A percentile compares a stretch with the other conserved stretches of the same genome.
phyloP scores from a whole-genome alignment of 2,888 invertebrate genomes.

The Limnephilus lunatus region DNA sequence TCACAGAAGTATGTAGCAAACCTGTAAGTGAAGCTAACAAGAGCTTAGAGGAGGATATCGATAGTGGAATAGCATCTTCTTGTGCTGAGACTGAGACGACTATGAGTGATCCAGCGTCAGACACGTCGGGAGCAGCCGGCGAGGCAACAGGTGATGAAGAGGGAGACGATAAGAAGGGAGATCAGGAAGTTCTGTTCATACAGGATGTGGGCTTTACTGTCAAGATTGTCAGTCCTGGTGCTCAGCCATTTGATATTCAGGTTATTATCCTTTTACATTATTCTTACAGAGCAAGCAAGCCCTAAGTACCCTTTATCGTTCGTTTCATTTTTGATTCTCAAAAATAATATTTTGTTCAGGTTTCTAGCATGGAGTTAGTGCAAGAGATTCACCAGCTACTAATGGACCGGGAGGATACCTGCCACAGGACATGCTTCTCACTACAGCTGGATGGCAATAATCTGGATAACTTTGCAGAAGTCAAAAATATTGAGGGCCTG shows the following conservation, averaged over 20 bases:
- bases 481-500: conserved; percentile 96
- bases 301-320: background rate
- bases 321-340: background rate
- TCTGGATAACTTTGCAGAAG: conserved; percentile 97
- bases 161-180: conserved; percentile 79
- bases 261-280: conserved; percentile 72
- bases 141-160: conserved; percentile 76
- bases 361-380: conserved; percentile 98
- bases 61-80: conserved; percentile 53
- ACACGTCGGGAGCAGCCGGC: conserved; percentile 66
- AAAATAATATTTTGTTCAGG: conserved; percentile 73
- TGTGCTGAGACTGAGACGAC: conserved; percentile 15
- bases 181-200: conserved; percentile 90
- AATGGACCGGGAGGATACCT: conserved; percentile 99
- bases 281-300: background rate
- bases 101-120: conserved; percentile 11
- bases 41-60: conserved; percentile 20
- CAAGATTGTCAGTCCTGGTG: conserved; percentile 94
- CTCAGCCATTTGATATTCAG: conserved; percentile 95
- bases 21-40: background rate
- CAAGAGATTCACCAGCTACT: conserved; percentile 98
- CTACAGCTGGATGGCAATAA: conserved; percentile 95
- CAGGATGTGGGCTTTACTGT: conserved; percentile 95
- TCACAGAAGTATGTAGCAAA: background rate
- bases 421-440: conserved; percentile 98